Conservation (phyloP, 2,888 invertebrate species). For the Sericinus montela region DNA sequence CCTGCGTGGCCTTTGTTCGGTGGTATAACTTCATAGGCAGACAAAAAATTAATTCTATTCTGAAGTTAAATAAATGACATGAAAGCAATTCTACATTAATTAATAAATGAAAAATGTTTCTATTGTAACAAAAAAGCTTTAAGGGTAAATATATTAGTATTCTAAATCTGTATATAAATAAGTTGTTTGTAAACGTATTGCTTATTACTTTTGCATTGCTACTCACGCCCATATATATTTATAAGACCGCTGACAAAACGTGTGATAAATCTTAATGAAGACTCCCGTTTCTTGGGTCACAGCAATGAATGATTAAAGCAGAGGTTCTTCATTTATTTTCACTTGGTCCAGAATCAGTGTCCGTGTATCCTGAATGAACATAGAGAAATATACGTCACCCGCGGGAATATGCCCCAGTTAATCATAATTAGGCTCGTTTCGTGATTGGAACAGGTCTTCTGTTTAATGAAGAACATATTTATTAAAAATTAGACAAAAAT, state of each 20-base stretch:
- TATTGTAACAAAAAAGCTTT: no score
- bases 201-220: neutral
- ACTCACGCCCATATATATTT: neutral
- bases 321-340: conserved; percentile 64
- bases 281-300: conserved; percentile 41
- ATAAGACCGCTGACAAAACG: conserved; percentile 2
- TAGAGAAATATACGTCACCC: conserved; percentile 13
- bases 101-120: no score
- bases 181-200: no score
- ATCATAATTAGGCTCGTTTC: conserved; percentile 16
- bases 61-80: no score
- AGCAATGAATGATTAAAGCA: conserved; percentile 71
- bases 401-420: conserved; percentile 12
- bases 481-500: no score
- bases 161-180: no score
- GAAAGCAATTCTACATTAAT: no score
- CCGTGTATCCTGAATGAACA: conserved; percentile 5
- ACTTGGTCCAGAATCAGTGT: conserved; percentile 57
- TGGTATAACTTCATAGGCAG: no score
- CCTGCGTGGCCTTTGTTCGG: no score
- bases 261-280: conserved; percentile 36
- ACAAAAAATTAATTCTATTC: no score
- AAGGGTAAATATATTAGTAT: no score
- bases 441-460: conserved; percentile 4
- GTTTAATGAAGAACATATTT: no score